phyloP scores from a whole-genome alignment of 2,113 vertebrate species.

The Hippopotamus amphibius region DNA sequence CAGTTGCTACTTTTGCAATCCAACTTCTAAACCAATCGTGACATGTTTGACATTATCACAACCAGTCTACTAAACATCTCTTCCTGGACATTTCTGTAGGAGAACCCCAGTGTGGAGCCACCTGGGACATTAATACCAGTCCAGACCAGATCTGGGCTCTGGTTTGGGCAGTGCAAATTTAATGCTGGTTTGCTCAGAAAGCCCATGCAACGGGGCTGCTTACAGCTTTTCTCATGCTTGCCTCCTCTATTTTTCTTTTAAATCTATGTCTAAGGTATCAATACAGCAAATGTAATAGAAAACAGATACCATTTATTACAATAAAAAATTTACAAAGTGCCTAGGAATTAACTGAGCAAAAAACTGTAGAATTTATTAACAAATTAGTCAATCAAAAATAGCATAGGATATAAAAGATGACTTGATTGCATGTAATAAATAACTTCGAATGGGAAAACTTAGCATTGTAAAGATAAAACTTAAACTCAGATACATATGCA shows the following conservation, averaged over 20 bases:
- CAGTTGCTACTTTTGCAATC: not conserved
- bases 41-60: not conserved
- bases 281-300: not conserved
- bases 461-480: not conserved
- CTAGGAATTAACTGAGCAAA: not conserved
- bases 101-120: not conserved
- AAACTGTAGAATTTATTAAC: not conserved
- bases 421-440: not conserved
- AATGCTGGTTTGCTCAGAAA: not conserved
- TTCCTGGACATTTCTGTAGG: not conserved
- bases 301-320: not conserved
- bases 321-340: not conserved
- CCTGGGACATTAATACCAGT: not conserved
- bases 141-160: not conserved
- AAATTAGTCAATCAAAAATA: not conserved
- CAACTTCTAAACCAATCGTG: not conserved
- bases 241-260: not conserved
- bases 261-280: not conserved
- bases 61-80: not conserved
- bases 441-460: not conserved
- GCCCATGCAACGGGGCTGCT: no score
- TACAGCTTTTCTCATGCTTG: not conserved
- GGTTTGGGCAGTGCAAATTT: not conserved
- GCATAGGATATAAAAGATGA: not conserved
- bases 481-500: not conserved